Conservation (phyloP, 2,797 vertebrate species). For the Morus bassanus region DNA sequence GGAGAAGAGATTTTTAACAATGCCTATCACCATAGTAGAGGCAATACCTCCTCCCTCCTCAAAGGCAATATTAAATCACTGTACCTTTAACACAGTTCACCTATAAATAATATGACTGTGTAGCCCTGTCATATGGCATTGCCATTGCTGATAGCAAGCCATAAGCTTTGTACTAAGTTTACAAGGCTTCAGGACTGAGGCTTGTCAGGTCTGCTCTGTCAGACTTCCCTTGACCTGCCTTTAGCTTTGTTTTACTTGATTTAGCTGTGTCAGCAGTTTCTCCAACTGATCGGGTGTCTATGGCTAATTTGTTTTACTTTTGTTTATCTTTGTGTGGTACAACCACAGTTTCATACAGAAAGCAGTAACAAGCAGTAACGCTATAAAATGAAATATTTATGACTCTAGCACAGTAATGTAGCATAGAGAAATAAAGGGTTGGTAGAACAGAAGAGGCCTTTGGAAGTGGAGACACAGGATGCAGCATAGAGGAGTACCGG, state of each 20-base stretch:
- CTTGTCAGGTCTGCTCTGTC: not conserved
- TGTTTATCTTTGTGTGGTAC: not conserved
- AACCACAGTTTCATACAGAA: not conserved
- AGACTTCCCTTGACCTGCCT: not conserved
- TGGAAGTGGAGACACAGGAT: not conserved
- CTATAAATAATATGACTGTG: not conserved
- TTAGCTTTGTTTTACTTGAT: not conserved
- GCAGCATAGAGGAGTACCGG: not conserved
- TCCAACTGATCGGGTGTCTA: not conserved
- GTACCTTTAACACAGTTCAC: not conserved
- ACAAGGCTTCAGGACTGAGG: not conserved
- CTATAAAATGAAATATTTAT: not conserved
- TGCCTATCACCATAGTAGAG: not conserved
- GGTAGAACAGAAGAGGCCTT: not conserved
- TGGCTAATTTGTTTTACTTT: not conserved
- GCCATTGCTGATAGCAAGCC: not conserved
- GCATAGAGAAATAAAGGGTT: accelerated
- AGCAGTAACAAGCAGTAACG: not conserved
- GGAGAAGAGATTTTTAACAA: not conserved
- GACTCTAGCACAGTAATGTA: not conserved
- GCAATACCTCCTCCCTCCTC: not conserved
- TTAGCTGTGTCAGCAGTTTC: not conserved
- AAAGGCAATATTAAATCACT: not conserved
- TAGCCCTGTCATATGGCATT: not conserved
- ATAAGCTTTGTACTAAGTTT: not conserved